Evolutionary conservation across 1,140 invertebrate species (phyloP), one percentile per base, ranked within the genome.

Genomic region (Stegodyphus dumicola): DNA sequence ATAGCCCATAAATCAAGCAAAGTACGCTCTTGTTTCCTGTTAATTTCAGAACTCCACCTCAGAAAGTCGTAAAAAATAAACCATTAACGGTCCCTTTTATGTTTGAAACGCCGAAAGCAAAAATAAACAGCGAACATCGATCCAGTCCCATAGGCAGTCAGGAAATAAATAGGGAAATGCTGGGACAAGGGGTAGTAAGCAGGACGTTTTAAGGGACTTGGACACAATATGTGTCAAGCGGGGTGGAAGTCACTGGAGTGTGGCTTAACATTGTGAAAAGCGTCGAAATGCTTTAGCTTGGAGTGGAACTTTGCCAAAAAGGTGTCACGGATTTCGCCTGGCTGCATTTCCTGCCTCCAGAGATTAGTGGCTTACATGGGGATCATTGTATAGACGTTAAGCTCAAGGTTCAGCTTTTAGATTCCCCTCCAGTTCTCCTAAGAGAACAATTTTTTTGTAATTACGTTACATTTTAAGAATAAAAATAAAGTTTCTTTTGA

Each of bases 301-400:
- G 17, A 60, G 74, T 76, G 74, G 74, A 76, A 76, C 74, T 49
- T 64, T 76, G 74, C 74, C 74, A 76, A 76, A 64, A 76, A 76
- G 74, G 74, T 76, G 74, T 76, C 74, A 76, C 64, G 74, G 54
- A 60, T 52, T 56, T 15, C 74, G 74, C 54, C 64, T 76, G 17
- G 18, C 49, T 76, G 74, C 7, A 48, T 76, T 56, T 56, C 53
- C 64, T 76, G 74, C 64, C 74, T 76, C 74, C 15, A 49, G 54
- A 56, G 74, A 76, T 76, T 76, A 76, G 13, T 65, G 11, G 11
- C 33, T 33, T 33, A 33, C 33, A 33, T 33, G 33, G 33, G 33
- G 33, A 33, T 33, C 33, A 33, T 33, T 33, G 33, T 33, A 33
- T 33, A 33, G 33, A 33, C 33, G 33, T 33, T 33, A 33, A 33